phyloP scores from a whole-genome alignment of 2,888 invertebrate genomes.

The Drosophila melanosoma region DNA sequence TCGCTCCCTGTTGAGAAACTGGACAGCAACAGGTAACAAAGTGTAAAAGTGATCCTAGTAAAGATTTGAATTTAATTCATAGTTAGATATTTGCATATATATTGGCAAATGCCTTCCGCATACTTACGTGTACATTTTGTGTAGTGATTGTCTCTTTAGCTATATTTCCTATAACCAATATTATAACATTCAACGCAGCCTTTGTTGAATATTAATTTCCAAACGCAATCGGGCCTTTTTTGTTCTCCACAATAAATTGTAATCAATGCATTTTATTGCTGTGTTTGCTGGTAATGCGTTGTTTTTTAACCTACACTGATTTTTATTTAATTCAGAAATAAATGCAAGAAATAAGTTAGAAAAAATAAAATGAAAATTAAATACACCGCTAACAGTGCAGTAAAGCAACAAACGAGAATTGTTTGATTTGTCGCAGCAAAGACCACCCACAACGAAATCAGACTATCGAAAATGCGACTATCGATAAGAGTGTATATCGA shows the following conservation, averaged over 20 bases:
- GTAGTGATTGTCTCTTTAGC: slow-evolving; percentile 20
- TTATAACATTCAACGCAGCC: slow-evolving; percentile 53
- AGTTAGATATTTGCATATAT: slow-evolving; percentile 2
- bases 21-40: slow-evolving; percentile 28
- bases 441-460: slow-evolving; percentile 60
- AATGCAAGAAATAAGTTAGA: slow-evolving; percentile 16
- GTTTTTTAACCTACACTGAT: background rate
- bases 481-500: slow-evolving; percentile 24
- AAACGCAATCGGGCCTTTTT: slow-evolving; percentile 52
- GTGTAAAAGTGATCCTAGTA: slow-evolving; percentile 23
- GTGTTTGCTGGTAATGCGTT: background rate
- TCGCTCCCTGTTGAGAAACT: slow-evolving; percentile 2
- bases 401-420: slow-evolving; percentile 58
- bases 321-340: slow-evolving; percentile 50
- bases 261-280: slow-evolving; percentile 51
- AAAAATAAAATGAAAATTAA: slow-evolving; percentile 56
- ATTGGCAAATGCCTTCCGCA: slow-evolving; percentile 27
- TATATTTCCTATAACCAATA: slow-evolving; percentile 33
- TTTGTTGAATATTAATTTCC: slow-evolving; percentile 68
- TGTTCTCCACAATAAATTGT: slow-evolving; percentile 27
- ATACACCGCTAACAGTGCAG: slow-evolving; percentile 31
- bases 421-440: slow-evolving; percentile 43
- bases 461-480: slow-evolving; percentile 15
- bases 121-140: slow-evolving; percentile 63
- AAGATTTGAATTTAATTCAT: slow-evolving; percentile 24